These are phyloP conservation scores for Drosophila ohnishii DNA, from an alignment of 1,140 invertebrate genomes.

Conservation along the genomic window DNA sequence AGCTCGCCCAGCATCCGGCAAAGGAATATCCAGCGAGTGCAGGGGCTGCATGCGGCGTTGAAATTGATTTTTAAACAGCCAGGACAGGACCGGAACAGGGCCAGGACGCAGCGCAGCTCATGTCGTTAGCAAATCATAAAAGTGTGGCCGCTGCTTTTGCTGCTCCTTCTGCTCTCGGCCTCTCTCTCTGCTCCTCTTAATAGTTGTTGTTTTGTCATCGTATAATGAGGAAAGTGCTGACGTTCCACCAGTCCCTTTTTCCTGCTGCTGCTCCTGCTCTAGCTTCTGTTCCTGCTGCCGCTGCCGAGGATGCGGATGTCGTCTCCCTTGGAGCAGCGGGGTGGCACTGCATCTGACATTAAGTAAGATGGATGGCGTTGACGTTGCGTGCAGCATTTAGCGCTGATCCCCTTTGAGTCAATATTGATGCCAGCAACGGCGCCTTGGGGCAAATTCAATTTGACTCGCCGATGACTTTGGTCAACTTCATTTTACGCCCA, in stretches of 20 bases:
- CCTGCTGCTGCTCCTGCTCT: not conserved
- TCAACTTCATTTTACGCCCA: conserved; percentile 69
- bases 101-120: conserved; percentile 40
- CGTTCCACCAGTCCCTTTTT: conserved; percentile 14
- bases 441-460: conserved; percentile 64
- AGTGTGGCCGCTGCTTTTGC: conserved; percentile 50
- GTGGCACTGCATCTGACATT: conserved; percentile 70
- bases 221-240: conserved; percentile 70
- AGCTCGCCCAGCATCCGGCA: conserved; percentile 6
- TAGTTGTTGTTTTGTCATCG: conserved; percentile 75
- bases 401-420: conserved; percentile 73
- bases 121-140: conserved; percentile 81
- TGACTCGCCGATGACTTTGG: conserved; percentile 52
- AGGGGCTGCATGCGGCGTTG: conserved; percentile 54
- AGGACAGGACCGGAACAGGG: conserved; percentile 31
- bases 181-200: conserved; percentile 27
- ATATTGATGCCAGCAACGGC: conserved; percentile 61
- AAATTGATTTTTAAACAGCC: conserved; percentile 81
- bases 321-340: conserved; percentile 26
- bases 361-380: conserved; percentile 78
- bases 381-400: conserved; percentile 77
- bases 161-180: conserved; percentile 21
- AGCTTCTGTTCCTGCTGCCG: not conserved
- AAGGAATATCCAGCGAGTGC: conserved; percentile 13
- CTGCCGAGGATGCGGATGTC: conserved; percentile 1